Percentiles rank a stretch among this genome's conserved stretches.
These are phyloP conservation scores for Margaritifera margaritifera DNA, from an alignment of 2,888 invertebrate genomes.

Conservation along the genomic window DNA sequence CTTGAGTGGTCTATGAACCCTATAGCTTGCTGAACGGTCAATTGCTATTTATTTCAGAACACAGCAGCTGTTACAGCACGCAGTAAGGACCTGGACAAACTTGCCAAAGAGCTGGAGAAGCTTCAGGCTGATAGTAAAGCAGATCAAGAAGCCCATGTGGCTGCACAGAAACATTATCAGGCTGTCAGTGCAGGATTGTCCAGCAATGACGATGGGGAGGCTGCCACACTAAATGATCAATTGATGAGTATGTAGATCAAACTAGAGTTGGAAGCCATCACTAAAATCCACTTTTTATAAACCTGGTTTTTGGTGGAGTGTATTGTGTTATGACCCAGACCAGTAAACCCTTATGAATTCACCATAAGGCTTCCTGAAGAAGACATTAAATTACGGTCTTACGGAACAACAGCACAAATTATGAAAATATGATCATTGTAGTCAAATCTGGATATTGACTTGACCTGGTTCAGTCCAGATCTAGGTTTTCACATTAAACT, in stretches of 20 bases:
- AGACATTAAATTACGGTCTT: too few relatives aligned
- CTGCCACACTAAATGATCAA: constrained; percentile 90
- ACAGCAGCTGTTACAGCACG: constrained; percentile 77
- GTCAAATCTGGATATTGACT: too few relatives aligned
- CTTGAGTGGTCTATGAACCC: too few relatives aligned
- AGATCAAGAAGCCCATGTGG: constrained; percentile 81
- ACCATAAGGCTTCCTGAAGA: too few relatives aligned
- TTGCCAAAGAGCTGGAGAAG: constrained; percentile 77
- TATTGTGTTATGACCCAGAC: too few relatives aligned
- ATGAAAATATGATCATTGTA: too few relatives aligned
- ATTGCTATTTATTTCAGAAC: constrained; percentile 72
- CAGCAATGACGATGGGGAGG: constrained; percentile 83
- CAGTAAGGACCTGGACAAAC: constrained; percentile 76
- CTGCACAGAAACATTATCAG: constrained; percentile 86
- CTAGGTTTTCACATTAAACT: too few relatives aligned
- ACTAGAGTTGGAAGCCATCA: background rate
- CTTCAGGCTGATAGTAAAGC: constrained; percentile 81
- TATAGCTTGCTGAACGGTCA: background rate
- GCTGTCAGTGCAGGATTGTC: constrained; percentile 88
- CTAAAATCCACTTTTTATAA: too few relatives aligned
- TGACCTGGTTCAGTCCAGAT: too few relatives aligned
- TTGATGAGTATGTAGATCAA: constrained; percentile 80
- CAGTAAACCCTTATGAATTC: too few relatives aligned
- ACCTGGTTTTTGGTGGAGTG: too few relatives aligned
- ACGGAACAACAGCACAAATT: too few relatives aligned